Percentiles rank a stretch among this genome's conserved stretches.
Conservation (phyloP, 2,888 invertebrate genomes). For the Ptilodon capucinus region DNA sequence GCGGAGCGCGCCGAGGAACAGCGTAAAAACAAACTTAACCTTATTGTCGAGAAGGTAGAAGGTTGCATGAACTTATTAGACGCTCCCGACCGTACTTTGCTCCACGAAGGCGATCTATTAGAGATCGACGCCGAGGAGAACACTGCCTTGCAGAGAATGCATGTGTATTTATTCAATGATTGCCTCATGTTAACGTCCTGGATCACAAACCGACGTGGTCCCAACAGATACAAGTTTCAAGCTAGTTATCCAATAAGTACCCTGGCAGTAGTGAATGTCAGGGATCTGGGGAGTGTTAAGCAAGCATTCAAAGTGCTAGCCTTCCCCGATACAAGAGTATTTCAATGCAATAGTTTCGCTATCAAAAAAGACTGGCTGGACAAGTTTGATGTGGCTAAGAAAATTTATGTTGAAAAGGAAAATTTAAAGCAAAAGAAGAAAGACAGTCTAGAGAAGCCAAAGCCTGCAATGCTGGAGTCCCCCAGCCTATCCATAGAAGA, state of each 20-base stretch:
- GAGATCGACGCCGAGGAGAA: slow-evolving; percentile 95
- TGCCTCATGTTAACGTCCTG: slow-evolving; percentile 94
- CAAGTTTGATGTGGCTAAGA: slow-evolving; percentile 95
- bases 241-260: slow-evolving; percentile 92
- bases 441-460: slow-evolving; percentile 66
- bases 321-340: slow-evolving; percentile 95
- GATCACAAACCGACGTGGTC: slow-evolving; percentile 88
- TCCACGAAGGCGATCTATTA: slow-evolving; percentile 96
- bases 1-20: slow-evolving; percentile 83
- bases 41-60: slow-evolving; percentile 93
- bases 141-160: slow-evolving; percentile 92
- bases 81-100: slow-evolving; percentile 87
- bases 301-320: slow-evolving; percentile 97
- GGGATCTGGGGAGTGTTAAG: slow-evolving; percentile 94
- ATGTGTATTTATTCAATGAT: slow-evolving; percentile 96
- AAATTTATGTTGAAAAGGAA: slow-evolving; percentile 86
- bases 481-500: slow-evolving; percentile 77
- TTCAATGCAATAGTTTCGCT: slow-evolving; percentile 92
- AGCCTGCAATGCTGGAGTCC: slow-evolving; percentile 66
- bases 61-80: slow-evolving; percentile 92
- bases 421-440: slow-evolving; percentile 83
- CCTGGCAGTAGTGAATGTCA: slow-evolving; percentile 96
- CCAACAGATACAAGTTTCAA: slow-evolving; percentile 92
- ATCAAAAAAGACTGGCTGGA: slow-evolving; percentile 96
- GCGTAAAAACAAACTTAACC: slow-evolving; percentile 85